Evolutionary conservation across 2,113 vertebrate species (phyloP).

Genomic region (Agapornis roseicollis): DNA sequence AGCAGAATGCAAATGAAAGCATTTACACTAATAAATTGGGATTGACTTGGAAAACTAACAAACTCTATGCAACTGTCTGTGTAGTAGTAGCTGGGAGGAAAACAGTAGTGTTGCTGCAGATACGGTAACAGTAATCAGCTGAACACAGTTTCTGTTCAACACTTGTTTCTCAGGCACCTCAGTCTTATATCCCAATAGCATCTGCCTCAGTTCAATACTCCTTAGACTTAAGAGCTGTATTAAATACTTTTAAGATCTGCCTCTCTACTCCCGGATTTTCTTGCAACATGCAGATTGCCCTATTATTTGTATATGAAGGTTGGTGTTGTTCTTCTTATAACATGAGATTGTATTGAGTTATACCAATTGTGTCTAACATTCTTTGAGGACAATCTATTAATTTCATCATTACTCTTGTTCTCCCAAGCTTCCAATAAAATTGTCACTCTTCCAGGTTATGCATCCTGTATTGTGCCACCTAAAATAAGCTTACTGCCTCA

Average conservation of each 20-base stretch:
- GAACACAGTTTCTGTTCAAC: neutral
- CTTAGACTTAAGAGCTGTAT: neutral
- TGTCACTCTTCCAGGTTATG: neutral
- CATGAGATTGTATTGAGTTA: neutral
- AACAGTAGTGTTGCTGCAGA: neutral
- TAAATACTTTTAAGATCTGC: neutral
- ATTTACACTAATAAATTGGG: neutral
- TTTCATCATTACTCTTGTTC: neutral
- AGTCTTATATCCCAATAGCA: neutral
- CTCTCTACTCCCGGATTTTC: neutral
- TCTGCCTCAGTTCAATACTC: neutral
- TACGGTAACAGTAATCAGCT: neutral
- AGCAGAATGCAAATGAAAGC: neutral
- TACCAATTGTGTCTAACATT: neutral
- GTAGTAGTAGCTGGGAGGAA: neutral
- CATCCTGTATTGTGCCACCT: neutral
- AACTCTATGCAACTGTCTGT: neutral
- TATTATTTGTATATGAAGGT: neutral
- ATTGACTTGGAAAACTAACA: neutral
- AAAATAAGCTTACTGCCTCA: neutral
- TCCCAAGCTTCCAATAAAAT: neutral
- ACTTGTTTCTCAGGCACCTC: neutral
- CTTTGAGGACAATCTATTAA: neutral
- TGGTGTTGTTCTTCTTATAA: neutral
- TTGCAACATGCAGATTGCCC: neutral